Evolutionary conservation across 2,797 vertebrate genomes (phyloP).

Genomic region (Bufotes viridis): DNA sequence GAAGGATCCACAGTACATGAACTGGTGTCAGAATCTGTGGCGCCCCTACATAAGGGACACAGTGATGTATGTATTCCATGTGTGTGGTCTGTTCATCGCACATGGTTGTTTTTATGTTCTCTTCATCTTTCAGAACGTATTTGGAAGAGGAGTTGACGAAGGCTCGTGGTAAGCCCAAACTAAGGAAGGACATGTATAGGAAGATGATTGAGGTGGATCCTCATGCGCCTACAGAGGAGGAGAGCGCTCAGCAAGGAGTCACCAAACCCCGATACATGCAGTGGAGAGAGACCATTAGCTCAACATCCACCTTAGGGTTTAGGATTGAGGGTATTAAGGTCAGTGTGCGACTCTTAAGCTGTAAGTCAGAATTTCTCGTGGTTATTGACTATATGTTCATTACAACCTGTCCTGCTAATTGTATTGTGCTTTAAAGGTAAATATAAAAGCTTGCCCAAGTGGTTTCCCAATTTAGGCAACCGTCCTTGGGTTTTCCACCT

Average conservation of each 20-base stretch:
- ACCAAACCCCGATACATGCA: conserved; percentile 99
- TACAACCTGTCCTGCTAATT: too few relatives aligned
- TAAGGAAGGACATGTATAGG: conserved; percentile 93
- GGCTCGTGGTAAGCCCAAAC: conserved; percentile 90
- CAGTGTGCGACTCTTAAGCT: conserved; percentile 17
- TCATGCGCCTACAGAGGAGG: conserved; percentile 86
- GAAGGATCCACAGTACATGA: not conserved
- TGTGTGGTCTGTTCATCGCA: not conserved
- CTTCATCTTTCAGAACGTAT: conserved; percentile 83
- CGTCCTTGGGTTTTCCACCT: too few relatives aligned
- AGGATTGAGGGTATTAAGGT: conserved; percentile 98
- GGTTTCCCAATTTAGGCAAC: too few relatives aligned
- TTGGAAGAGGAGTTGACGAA: conserved; percentile 94
- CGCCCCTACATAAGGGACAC: not conserved
- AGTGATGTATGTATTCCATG: not conserved
- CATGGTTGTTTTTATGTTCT: not conserved
- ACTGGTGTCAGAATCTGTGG: not conserved
- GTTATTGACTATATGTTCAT: not conserved
- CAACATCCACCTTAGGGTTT: conserved; percentile 94
- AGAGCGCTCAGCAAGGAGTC: conserved; percentile 85
- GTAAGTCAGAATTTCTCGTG: not conserved
- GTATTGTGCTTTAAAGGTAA: too few relatives aligned
- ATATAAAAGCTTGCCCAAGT: too few relatives aligned
- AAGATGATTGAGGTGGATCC: conserved; percentile 97
- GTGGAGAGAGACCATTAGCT: conserved; percentile 97